Conservation (phyloP, 2,113 vertebrate genomes). For the Turdus rufiventris region DNA sequence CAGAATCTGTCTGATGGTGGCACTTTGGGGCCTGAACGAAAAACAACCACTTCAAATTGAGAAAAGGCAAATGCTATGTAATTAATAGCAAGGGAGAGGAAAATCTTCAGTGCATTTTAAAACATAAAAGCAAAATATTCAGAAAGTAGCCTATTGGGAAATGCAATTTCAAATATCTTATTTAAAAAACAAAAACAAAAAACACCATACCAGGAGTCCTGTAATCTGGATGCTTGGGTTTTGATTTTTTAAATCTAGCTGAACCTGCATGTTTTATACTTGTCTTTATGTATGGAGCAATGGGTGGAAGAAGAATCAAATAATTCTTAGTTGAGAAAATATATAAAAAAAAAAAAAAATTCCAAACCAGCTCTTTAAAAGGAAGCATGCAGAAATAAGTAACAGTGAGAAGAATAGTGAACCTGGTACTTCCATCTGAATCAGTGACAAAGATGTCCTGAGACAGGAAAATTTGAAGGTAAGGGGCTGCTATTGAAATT, state of each 20-base stretch:
- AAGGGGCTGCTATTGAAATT: not conserved
- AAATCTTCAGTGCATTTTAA: not conserved
- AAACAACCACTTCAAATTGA: accelerated
- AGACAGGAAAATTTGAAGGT: not conserved
- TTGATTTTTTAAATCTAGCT: not conserved
- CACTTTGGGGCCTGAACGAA: not conserved
- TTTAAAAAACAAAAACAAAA: not conserved
- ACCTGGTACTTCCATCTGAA: not conserved
- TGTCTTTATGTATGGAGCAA: not conserved
- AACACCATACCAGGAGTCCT: not conserved
- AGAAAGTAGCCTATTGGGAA: not conserved
- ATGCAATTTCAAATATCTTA: not conserved
- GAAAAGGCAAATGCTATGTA: accelerated
- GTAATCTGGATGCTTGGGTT: not conserved
- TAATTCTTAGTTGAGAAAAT: not conserved
- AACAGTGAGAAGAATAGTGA: not conserved
- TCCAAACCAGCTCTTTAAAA: not conserved
- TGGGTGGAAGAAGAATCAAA: not conserved
- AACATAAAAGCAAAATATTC: not conserved
- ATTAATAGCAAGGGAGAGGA: not conserved
- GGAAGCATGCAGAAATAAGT: not conserved
- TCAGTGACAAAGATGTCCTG: not conserved
- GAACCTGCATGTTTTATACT: not conserved
- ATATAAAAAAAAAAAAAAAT: not conserved
- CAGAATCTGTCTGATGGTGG: not conserved